Conservation (phyloP, 1,140 invertebrate genomes). For the Radopholus similis region DNA sequence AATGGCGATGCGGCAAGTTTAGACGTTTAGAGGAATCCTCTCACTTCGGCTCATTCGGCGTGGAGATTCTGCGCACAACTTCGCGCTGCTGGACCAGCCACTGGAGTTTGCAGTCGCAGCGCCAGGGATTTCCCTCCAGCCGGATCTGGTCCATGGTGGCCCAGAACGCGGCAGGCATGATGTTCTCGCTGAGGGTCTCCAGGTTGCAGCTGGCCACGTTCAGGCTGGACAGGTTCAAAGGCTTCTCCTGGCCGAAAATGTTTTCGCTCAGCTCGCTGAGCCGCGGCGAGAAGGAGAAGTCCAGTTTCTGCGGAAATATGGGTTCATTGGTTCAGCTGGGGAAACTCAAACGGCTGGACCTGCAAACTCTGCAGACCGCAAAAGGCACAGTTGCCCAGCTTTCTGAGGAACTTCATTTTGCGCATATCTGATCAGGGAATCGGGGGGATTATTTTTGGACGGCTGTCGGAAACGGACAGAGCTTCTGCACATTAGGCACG, state of each 20-base stretch:
- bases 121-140: slow-evolving; percentile 18
- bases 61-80: slow-evolving; percentile 1
- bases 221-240: slow-evolving; percentile 3
- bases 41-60: neutral
- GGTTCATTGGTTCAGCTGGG: no score
- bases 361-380: slow-evolving; percentile 9
- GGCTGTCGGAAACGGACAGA: neutral
- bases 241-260: slow-evolving; percentile 8
- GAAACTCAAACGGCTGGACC: neutral
- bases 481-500: neutral
- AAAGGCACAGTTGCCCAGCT: slow-evolving; percentile 8
- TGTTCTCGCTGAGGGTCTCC: slow-evolving; percentile 4
- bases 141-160: neutral
- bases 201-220: slow-evolving; percentile 12
- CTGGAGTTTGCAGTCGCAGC: slow-evolving; percentile 5
- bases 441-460: neutral
- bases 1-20: neutral
- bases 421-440: slow-evolving; percentile 2
- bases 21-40: neutral
- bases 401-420: slow-evolving; percentile 1
- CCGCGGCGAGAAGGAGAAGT: slow-evolving; percentile 11
- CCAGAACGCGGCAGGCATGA: slow-evolving; percentile 6
- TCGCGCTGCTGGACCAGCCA: slow-evolving; percentile 5
- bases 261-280: neutral
- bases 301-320: slow-evolving; percentile 7